These are phyloP conservation scores for Miichthys miiuy DNA, from an alignment of 2,797 vertebrate genomes.

Conservation along the genomic window DNA sequence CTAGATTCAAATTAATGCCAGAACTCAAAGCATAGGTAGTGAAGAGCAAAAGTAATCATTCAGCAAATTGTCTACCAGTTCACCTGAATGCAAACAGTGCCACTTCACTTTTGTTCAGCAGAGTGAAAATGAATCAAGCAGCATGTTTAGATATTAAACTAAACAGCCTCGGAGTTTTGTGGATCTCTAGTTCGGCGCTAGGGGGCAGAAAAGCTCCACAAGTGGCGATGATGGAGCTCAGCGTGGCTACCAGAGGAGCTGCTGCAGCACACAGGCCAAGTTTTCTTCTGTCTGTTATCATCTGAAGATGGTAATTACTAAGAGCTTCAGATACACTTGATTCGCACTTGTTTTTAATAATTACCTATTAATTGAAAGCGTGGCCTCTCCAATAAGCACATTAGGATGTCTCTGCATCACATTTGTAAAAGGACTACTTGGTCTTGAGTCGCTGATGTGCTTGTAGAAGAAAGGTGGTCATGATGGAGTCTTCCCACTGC, in stretches of 20 bases:
- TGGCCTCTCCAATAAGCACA: no score
- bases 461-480: slow-evolving; percentile 5
- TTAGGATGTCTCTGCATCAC: background rate
- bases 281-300: slow-evolving; percentile 17
- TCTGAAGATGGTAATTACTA: slow-evolving; percentile 25
- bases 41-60: slow-evolving; percentile 16
- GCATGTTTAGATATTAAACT: slow-evolving; percentile 17
- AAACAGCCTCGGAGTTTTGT: background rate
- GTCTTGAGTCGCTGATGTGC: background rate
- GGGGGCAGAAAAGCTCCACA: slow-evolving; percentile 83
- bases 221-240: slow-evolving; percentile 26
- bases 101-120: slow-evolving; percentile 32
- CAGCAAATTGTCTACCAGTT: slow-evolving; percentile 16
- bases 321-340: background rate
- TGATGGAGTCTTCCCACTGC: slow-evolving; percentile 6
- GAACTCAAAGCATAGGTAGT: background rate
- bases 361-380: background rate
- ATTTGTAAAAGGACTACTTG: background rate
- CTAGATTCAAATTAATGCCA: background rate
- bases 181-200: slow-evolving; percentile 58
- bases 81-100: slow-evolving; percentile 23
- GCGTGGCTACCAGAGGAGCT: background rate
- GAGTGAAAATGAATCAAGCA: slow-evolving; percentile 38
- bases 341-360: background rate
- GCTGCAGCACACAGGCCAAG: slow-evolving; percentile 42